Base-by-base conservation (phyloP, 2,888 invertebrate genomes). In the Hymenopus coronatus region DNA sequence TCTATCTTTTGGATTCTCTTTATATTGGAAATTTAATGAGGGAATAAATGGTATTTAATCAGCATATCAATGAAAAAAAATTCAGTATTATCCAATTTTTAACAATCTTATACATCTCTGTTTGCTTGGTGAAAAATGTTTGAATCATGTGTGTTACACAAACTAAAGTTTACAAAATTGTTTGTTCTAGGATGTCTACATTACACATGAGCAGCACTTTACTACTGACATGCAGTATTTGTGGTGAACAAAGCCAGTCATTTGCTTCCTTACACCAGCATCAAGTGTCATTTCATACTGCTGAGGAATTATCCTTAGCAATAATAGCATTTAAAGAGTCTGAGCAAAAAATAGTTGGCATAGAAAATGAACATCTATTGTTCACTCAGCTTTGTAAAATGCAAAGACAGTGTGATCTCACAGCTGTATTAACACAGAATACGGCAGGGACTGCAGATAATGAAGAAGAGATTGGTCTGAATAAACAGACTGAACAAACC, bases 261-360 rank as follows among this genome's bases (percentile, higher is more conserved):
- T 30, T 86, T 14, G 12, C 2, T 14, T 82, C 81, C 30, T 33
- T 88, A 25, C 90, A 90, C 82, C 87, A 83, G 30, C 90, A 90
- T 82, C 90, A 90, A 46, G 90, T 90, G 88, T 87, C 86, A 28
- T 89, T 83, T n/a, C 90, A 90, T 84, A 90, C 90, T 20, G 83
- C 89, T 28, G 90, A 90, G 25, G 90, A 90, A 82, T 46, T 90
- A 27, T 90, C 90, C n/a, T 87, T 90, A 20, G 90, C 90, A 27
- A 40, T 90, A 4, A 81, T 90, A 20, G 30, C 83, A 4, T 27
- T 89, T n/a, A 83, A 83, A 83, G 89, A 89, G 7, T 40, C 88
- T 82, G 89, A 88, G 9, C 81, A 25, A 70, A 20, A 2, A 4
- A 20, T 25, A 4, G 20, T 0, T 20, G 54, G 25, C 20, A 70